Conservation (phyloP, 1,140 invertebrate species). For the Sinella curviseta region DNA sequence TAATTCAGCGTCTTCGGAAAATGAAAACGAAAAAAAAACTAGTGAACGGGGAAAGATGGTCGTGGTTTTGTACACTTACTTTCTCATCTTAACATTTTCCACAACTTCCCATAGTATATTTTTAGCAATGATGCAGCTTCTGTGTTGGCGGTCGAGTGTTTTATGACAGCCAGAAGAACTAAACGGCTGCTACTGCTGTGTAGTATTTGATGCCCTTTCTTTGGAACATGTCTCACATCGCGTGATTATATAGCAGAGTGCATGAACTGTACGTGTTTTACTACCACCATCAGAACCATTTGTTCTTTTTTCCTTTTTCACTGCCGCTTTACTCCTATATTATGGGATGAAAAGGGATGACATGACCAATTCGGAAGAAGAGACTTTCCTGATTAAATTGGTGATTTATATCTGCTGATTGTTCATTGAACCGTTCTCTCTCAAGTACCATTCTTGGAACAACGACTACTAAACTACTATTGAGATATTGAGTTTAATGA, state of each 20-base stretch:
- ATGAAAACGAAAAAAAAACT: not conserved
- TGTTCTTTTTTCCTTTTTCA: too few relatives aligned
- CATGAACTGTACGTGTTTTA: too few relatives aligned
- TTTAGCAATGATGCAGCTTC: conserved; percentile 18
- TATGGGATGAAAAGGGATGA: conserved; percentile 36
- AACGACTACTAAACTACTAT: not conserved
- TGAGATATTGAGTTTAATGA: conserved; percentile 22
- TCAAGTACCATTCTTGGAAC: not conserved
- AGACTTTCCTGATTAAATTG: conserved; percentile 49
- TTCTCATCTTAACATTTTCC: too few relatives aligned
- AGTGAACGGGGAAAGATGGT: not conserved
- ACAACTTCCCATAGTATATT: not conserved
- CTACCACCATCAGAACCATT: too few relatives aligned
- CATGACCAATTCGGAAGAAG: conserved; percentile 34
- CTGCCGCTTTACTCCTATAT: not conserved
- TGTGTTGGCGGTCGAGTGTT: conserved; percentile 1
- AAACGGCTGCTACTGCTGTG: too few relatives aligned
- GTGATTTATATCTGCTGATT: conserved; percentile 48
- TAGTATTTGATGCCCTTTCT: too few relatives aligned
- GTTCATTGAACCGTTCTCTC: conserved; percentile 43
- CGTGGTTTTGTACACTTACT: not conserved
- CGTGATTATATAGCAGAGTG: too few relatives aligned
- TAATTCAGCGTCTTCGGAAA: too few relatives aligned
- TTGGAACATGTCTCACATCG: too few relatives aligned
- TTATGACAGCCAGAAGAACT: conserved; percentile 16